A percentile compares a stretch with the other conserved stretches of the same genome.
Evolutionary conservation across 2,113 vertebrate species (phyloP).

Genomic region (Jacana jacana): DNA sequence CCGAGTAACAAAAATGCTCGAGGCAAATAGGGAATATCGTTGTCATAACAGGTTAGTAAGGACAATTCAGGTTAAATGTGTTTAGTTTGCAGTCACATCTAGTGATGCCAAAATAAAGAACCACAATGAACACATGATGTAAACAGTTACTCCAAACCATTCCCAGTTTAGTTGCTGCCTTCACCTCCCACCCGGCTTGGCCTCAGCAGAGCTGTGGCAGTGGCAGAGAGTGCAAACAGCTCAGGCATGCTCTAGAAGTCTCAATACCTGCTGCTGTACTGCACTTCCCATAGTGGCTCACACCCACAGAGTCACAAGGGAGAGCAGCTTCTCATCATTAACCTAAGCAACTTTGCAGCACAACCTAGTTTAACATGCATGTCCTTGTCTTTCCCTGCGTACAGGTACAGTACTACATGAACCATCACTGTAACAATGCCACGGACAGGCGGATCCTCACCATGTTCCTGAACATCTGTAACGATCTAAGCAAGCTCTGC

Average conservation of each 20-base stretch:
- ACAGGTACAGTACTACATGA: constrained; percentile 80
- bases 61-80: not conserved
- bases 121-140: rapidly evolving
- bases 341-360: not conserved
- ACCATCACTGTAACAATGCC: constrained; percentile 74
- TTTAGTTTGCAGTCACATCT: not conserved
- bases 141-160: not conserved
- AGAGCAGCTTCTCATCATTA: not conserved
- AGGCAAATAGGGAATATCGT: not conserved
- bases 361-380: rapidly evolving
- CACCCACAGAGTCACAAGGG: not conserved
- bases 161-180: not conserved
- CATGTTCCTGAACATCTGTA: constrained; percentile 78
- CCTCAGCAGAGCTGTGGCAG: not conserved
- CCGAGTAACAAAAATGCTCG: not conserved
- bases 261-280: rapidly evolving
- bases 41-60: not conserved
- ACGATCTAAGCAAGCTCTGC: constrained; percentile 67
- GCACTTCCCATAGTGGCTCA: not conserved
- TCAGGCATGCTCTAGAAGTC: not conserved
- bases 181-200: not conserved
- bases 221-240: not conserved
- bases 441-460: constrained; percentile 76
- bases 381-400: not conserved
- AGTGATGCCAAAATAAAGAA: not conserved